Evolutionary conservation across 2,797 vertebrate species (phyloP), one percentile per base, ranked within the genome.

Genomic region (Myoxocephalus aenaeus): DNA sequence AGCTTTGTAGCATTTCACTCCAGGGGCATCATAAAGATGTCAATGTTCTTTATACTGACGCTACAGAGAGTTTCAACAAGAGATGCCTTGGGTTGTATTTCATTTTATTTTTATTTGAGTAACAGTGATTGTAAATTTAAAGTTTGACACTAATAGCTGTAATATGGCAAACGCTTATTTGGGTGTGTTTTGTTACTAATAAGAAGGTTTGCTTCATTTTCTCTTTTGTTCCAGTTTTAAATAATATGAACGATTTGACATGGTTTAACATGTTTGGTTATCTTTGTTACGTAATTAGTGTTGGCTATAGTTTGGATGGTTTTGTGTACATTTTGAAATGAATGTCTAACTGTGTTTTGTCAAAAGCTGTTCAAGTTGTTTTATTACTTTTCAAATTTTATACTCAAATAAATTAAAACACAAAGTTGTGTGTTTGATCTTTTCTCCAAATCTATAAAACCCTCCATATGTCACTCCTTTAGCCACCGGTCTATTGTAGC

Each of bases 341-440:
- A 7, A 36, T 61, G 20, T 4, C 64, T 80, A 81, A 84, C 65
- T 61, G 14, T 77, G 53, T 81, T 83, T 76, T 73, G 68, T 83
- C 29, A 76, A 73, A 82, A 46, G 18, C 22, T 79, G 38, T 73
- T 74, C 0, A 38, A 22, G 50, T 75, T 87, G 56, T 87, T 82
- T 63, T 82, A 58, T 86, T 74, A 70, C 69, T 65, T 48, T 67
- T 70, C 58, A 81, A 36, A 65, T 82, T 86, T 90, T 89, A 54
- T 84, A 83, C 62, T 34, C 53, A n/a, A 88, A 80, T 74, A 80
- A 77, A 82, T 77, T 18, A 62, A 87, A 83, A 85, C n/a, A 53
- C n/a, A 50, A 7, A 63, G 10, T 64, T 46, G 27, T 34, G 12
- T 68, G 38, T 34, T 59, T 77, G 11, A 12, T 44, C 1, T 46